phyloP scores from a whole-genome alignment of 2,888 invertebrate species.

The Watsonalla cultraria region DNA sequence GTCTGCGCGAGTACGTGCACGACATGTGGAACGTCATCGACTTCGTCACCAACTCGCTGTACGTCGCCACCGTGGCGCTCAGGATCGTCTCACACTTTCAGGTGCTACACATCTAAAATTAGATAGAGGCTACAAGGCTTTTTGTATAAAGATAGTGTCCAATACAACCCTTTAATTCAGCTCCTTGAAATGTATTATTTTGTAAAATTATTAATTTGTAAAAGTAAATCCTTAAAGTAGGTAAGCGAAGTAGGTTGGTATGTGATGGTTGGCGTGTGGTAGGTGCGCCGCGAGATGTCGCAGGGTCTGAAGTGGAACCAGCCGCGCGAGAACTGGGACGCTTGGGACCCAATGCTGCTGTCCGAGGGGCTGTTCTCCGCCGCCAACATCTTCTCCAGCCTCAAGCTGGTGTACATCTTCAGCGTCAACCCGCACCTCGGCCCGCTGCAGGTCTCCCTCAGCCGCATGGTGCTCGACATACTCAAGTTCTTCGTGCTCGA shows the following conservation, averaged over 20 bases:
- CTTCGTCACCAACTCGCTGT: constrained; percentile 98
- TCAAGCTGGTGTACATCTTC: constrained; percentile 98
- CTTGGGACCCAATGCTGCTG: constrained; percentile 98
- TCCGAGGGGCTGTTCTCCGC: constrained; percentile 98
- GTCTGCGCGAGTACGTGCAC: constrained; percentile 96
- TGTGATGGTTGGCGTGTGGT: too few relatives aligned
- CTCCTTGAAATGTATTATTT: too few relatives aligned
- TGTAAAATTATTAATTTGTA: too few relatives aligned
- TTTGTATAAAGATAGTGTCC: too few relatives aligned
- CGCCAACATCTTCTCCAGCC: constrained; percentile 96
- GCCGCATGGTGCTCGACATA: constrained; percentile 96
- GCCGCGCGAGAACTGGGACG: constrained; percentile 95
- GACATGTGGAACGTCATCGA: constrained; percentile 99
- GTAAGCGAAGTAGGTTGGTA: too few relatives aligned
- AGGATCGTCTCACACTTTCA: constrained; percentile 96
- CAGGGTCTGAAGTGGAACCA: constrained; percentile 80
- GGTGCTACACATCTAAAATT: constrained; percentile 67
- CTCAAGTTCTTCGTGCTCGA: constrained; percentile 97
- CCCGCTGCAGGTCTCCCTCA: constrained; percentile 96
- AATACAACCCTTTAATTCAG: too few relatives aligned
- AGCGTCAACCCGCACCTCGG: constrained; percentile 98
- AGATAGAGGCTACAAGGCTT: too few relatives aligned
- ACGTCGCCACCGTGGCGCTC: constrained; percentile 97
- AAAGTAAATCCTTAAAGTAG: too few relatives aligned
- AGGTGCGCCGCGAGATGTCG: constrained; percentile 87